Evolutionary conservation across 2,797 vertebrate species (phyloP).

Genomic region (Erethizon dorsatum): DNA sequence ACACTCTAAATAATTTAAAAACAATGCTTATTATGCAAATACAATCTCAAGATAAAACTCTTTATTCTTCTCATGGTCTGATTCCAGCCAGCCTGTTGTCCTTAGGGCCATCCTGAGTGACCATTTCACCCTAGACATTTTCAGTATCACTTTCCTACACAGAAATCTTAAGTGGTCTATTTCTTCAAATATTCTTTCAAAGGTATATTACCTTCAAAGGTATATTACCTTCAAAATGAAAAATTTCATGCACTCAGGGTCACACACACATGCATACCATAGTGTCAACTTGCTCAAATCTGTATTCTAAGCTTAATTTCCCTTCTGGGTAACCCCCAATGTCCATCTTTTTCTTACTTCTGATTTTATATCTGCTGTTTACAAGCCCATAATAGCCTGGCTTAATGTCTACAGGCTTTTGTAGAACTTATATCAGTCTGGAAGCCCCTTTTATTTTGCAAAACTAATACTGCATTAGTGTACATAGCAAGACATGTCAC

Average conservation of each 20-base stretch:
- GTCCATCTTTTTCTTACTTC: conserved; percentile 1
- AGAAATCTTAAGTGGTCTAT: background rate
- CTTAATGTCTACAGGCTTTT: background rate
- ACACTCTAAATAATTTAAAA: background rate
- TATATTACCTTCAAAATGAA: background rate
- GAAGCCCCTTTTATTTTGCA: conserved; percentile 43
- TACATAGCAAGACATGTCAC: conserved; percentile 51
- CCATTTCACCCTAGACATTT: background rate
- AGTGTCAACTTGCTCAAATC: background rate
- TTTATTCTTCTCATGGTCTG: background rate
- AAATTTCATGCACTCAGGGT: background rate
- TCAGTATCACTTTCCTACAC: background rate
- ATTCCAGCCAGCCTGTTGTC: background rate
- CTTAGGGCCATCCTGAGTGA: background rate
- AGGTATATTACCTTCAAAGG: background rate
- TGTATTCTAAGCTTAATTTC: background rate
- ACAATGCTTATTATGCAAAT: background rate
- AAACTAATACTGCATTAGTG: conserved; percentile 59
- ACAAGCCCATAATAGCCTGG: background rate
- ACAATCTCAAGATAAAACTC: background rate
- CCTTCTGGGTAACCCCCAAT: background rate
- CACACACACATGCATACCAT: background rate
- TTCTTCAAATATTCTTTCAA: background rate
- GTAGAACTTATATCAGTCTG: background rate
- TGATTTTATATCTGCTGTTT: background rate